A percentile compares a stretch with the other conserved stretches of the same genome.
Evolutionary conservation across 2,113 vertebrate species (phyloP).

Genomic region (Carassius carassius): DNA sequence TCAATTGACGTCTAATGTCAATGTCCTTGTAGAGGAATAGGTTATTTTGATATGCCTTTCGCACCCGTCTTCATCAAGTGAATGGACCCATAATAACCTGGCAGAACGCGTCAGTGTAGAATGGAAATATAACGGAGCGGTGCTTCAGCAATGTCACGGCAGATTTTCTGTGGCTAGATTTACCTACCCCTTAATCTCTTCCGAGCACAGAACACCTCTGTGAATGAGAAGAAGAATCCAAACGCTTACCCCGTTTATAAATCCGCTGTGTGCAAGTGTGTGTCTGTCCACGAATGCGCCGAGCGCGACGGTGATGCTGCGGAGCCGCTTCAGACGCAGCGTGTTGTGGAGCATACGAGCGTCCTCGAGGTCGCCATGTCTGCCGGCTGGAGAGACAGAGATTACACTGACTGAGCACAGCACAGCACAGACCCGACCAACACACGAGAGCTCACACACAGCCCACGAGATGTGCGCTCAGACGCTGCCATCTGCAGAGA

Average conservation of each 20-base stretch:
- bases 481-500: conserved; percentile 25
- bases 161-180: conserved; percentile 23
- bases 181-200: conserved; percentile 32
- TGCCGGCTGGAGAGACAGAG: neutral
- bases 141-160: conserved; percentile 8
- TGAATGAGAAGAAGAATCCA: neutral
- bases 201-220: neutral
- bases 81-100: neutral
- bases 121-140: neutral
- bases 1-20: neutral
- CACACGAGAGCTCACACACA: neutral
- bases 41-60: neutral
- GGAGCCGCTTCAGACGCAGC: conserved; percentile 2
- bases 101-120: neutral
- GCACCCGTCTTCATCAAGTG: neutral
- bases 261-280: neutral
- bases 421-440: neutral
- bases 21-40: neutral
- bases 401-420: neutral
- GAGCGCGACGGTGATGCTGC: neutral
- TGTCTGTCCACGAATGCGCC: neutral
- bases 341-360: neutral
- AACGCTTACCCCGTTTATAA: neutral
- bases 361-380: conserved; percentile 26
- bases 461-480: neutral